Evolutionary conservation across 2,888 invertebrate species (phyloP).

Genomic region (Acleris sparsana): DNA sequence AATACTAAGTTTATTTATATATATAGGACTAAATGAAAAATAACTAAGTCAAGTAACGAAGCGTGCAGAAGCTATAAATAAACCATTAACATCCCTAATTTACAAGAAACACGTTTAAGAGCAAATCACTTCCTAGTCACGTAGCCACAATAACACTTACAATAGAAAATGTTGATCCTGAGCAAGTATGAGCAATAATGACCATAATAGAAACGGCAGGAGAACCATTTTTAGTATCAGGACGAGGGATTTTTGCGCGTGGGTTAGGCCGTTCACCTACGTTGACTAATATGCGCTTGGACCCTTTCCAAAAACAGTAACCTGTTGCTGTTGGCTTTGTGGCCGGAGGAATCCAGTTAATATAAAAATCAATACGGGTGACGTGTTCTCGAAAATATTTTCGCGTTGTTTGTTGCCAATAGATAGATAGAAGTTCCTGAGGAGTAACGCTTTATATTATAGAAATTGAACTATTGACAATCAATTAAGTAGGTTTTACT

Average conservation of each 20-base stretch:
- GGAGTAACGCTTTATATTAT: background rate
- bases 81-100: slow-evolving; percentile 36
- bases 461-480: background rate
- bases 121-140: slow-evolving; percentile 45
- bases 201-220: slow-evolving; percentile 50
- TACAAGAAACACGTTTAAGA: slow-evolving; percentile 39
- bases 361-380: slow-evolving; percentile 13
- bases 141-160: slow-evolving; percentile 41
- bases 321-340: slow-evolving; percentile 42
- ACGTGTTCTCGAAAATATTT: slow-evolving; percentile 23
- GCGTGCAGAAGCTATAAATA: slow-evolving; percentile 35
- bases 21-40: background rate
- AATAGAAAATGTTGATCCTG: slow-evolving; percentile 50
- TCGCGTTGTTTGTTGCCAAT: background rate
- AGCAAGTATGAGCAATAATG: slow-evolving; percentile 49
- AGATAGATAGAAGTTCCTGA: background rate
- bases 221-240: slow-evolving; percentile 51
- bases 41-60: slow-evolving; percentile 20
- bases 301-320: slow-evolving; percentile 68
- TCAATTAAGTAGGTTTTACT: background rate
- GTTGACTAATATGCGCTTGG: slow-evolving; percentile 67
- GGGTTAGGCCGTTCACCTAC: slow-evolving; percentile 73
- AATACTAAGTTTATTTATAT: no score
- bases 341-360: slow-evolving; percentile 34
- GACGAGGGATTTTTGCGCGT: slow-evolving; percentile 58